Evolutionary conservation across 53 echinoderm and acorn worm genomes (phyloP).

Genomic region (Apostichopus leukothele): DNA sequence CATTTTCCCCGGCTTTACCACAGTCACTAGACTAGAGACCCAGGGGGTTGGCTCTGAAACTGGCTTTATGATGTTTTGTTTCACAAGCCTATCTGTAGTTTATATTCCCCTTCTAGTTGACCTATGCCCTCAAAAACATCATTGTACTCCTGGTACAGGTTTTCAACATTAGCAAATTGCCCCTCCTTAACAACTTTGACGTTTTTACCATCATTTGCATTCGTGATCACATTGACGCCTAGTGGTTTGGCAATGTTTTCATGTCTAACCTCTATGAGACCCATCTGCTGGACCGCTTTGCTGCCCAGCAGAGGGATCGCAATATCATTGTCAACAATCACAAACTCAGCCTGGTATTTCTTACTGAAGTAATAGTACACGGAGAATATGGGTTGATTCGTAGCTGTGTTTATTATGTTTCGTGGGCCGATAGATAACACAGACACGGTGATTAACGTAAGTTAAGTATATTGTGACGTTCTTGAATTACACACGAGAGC

Average conservation of each 20-base stretch:
- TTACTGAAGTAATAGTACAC: too few species aligned
- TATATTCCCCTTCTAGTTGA: slow-evolving; percentile 49
- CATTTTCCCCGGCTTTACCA: slow-evolving; percentile 48
- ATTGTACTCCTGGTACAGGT: slow-evolving; percentile 45
- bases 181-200: not conserved
- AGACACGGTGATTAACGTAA: too few species aligned
- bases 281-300: slow-evolving; percentile 58
- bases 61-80: slow-evolving; percentile 37
- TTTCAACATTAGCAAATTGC: slow-evolving; percentile 21
- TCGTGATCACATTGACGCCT: not conserved
- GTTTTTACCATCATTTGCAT: not conserved
- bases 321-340: slow-evolving; percentile 14
- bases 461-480: too few species aligned
- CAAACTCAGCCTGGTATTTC: slow-evolving; percentile 42
- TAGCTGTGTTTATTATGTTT: too few species aligned
- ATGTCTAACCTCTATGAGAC: slow-evolving; percentile 49
- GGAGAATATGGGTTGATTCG: too few species aligned
- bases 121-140: slow-evolving; percentile 55
- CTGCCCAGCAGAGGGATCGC: slow-evolving; percentile 42
- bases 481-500: too few species aligned
- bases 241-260: slow-evolving; percentile 48
- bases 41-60: slow-evolving; percentile 64
- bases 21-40: slow-evolving; percentile 59
- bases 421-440: too few species aligned
- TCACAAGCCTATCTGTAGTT: slow-evolving; percentile 47